phyloP scores from a whole-genome alignment of 2,113 vertebrate genomes.

The Brachirus orientalis region DNA sequence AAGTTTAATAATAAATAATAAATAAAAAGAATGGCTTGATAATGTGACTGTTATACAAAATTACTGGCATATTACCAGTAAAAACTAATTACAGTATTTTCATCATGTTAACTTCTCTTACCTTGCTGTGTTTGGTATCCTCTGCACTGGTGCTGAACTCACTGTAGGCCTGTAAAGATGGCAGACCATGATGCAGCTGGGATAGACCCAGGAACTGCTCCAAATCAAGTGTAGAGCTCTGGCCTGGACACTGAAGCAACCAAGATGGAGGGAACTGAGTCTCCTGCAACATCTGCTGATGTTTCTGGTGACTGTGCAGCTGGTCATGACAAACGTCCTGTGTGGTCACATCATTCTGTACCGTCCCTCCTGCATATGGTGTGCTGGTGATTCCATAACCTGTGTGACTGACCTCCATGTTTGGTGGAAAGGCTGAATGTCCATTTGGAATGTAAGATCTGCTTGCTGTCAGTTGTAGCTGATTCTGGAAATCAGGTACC shows the following conservation, averaged over 20 bases:
- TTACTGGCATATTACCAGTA: no score
- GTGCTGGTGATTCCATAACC: constrained; percentile 32
- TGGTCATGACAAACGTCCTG: constrained; percentile 43
- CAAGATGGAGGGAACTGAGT: constrained; percentile 21
- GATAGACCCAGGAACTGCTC: constrained; percentile 65
- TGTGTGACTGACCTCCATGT: neutral
- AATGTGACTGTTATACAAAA: no score
- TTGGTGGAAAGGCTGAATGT: constrained; percentile 10
- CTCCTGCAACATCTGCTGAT: constrained; percentile 45
- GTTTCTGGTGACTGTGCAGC: constrained; percentile 38
- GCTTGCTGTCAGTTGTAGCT: neutral
- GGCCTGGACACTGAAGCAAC: constrained; percentile 43
- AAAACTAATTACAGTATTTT: no score
- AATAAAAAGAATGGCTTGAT: no score
- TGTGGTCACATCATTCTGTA: constrained; percentile 3
- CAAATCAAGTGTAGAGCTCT: constrained; percentile 57
- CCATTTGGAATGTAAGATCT: constrained; percentile 35
- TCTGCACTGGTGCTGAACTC: constrained; percentile 40
- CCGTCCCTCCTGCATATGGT: neutral
- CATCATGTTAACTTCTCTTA: constrained; percentile 31
- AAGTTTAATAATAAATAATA: no score
- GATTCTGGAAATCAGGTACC: constrained; percentile 32
- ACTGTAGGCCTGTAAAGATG: constrained; percentile 51
- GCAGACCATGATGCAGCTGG: constrained; percentile 41
- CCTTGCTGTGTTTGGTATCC: constrained; percentile 64